These are phyloP conservation scores for Toxonevra muliebris DNA, from an alignment of 2,888 invertebrate genomes.

Conservation along the genomic window DNA sequence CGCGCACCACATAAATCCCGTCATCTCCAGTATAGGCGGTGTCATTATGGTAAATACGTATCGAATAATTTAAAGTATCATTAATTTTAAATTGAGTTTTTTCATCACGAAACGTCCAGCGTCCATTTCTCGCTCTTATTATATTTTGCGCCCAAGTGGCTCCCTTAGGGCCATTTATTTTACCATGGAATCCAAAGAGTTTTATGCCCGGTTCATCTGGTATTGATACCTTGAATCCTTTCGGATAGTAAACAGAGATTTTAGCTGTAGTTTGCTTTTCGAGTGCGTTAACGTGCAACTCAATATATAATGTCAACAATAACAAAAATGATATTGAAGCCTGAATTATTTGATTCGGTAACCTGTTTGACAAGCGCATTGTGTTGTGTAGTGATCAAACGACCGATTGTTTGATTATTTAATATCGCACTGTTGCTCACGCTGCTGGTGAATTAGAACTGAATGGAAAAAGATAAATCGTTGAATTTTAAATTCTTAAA, in stretches of 20 bases:
- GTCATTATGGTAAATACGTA: conserved; percentile 76
- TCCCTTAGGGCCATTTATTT: conserved; percentile 76
- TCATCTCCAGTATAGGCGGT: conserved; percentile 72
- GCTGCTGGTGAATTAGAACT: too few species aligned
- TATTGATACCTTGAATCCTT: conserved; percentile 68
- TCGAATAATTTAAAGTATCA: conserved; percentile 80
- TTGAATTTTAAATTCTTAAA: too few species aligned
- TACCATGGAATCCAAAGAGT: conserved; percentile 79
- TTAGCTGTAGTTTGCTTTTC: conserved; percentile 65
- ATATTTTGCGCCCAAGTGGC: conserved; percentile 75
- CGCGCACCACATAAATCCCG: conserved; percentile 51
- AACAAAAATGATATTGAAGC: too few species aligned
- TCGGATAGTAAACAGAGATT: conserved; percentile 66
- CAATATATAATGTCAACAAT: too few species aligned
- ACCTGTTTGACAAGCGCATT: too few species aligned
- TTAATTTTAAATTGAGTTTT: conserved; percentile 70
- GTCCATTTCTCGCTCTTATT: conserved; percentile 69
- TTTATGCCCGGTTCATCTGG: conserved; percentile 72
- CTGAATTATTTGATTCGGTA: too few species aligned
- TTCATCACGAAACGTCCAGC: conserved; percentile 75
- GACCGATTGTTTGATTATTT: too few species aligned
- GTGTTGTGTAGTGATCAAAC: too few species aligned
- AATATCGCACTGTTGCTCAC: too few species aligned
- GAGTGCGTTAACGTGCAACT: too few species aligned
- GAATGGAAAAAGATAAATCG: too few species aligned